phyloP scores from a whole-genome alignment of 2,797 vertebrate species.

The Uromys caudimaculatus region DNA sequence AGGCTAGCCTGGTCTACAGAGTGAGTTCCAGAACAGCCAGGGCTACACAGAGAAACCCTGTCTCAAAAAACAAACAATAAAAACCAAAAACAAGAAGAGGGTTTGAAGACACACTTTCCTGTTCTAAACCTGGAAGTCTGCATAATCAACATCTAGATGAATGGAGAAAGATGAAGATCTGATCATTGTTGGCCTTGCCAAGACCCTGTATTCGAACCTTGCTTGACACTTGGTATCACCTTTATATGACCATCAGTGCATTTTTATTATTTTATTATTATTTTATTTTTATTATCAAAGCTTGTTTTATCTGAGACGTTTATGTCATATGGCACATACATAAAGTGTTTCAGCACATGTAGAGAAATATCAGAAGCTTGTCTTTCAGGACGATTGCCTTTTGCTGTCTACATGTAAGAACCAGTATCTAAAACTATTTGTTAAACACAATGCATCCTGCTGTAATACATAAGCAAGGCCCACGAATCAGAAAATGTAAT shows the following conservation, averaged over 20 bases:
- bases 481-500: constrained; percentile 54
- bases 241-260: neutral
- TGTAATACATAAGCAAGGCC: constrained; percentile 88
- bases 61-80: neutral
- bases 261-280: constrained; percentile 18
- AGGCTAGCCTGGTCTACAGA: neutral
- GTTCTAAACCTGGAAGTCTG: neutral
- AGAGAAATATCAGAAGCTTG: constrained; percentile 86
- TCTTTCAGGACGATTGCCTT: constrained; percentile 93
- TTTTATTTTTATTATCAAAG: constrained; percentile 36
- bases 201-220: neutral
- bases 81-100: neutral
- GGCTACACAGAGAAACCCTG: too few relatives aligned
- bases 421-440: constrained; percentile 89
- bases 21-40: neutral
- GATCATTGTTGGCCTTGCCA: neutral
- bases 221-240: neutral
- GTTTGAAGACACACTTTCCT: neutral
- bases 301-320: constrained; percentile 90
- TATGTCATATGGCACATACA: constrained; percentile 92
- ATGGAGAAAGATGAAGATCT: neutral
- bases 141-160: neutral
- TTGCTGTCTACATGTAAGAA: constrained; percentile 88
- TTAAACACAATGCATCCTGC: constrained; percentile 92
- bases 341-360: constrained; percentile 85